Conservation (phyloP, 2,888 invertebrate species). For the Drosophila fulvimacula region DNA sequence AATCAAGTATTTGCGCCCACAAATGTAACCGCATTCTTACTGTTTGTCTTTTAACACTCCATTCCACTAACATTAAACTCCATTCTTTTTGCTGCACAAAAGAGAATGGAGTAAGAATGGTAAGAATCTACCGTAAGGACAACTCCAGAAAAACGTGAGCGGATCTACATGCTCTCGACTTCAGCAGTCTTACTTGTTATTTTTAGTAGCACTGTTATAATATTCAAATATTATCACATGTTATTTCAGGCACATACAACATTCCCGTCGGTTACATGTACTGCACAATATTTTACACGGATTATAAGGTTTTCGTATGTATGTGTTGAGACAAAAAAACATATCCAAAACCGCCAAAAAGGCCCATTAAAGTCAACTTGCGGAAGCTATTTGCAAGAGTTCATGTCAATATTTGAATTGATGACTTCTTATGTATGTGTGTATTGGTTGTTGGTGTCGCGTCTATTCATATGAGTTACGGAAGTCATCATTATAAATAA, state of each 20-base stretch:
- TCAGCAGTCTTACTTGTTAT: too few species aligned
- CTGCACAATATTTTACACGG: background rate
- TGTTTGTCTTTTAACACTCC: too few species aligned
- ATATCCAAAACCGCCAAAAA: conserved; percentile 32
- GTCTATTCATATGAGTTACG: conserved; percentile 39
- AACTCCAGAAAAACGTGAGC: too few species aligned
- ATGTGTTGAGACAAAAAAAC: conserved; percentile 19
- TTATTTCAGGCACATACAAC: background rate
- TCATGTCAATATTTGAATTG: conserved; percentile 62
- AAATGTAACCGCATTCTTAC: too few species aligned
- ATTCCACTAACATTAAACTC: too few species aligned
- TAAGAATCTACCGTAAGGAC: too few species aligned
- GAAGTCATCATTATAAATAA: conserved; percentile 80
- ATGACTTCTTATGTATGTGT: conserved; percentile 29
- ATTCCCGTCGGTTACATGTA: too few species aligned
- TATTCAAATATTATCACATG: background rate
- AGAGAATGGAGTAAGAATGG: too few species aligned
- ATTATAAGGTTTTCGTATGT: conserved; percentile 4
- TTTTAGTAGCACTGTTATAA: background rate
- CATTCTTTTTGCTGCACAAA: too few species aligned
- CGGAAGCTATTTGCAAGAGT: conserved; percentile 69
- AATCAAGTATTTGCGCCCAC: too few species aligned
- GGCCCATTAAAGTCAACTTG: conserved; percentile 54
- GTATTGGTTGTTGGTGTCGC: conserved; percentile 37
- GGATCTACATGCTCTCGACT: too few species aligned